These are phyloP conservation scores for Tapirus terrestris DNA, from an alignment of 2,113 vertebrate genomes.

Conservation along the genomic window DNA sequence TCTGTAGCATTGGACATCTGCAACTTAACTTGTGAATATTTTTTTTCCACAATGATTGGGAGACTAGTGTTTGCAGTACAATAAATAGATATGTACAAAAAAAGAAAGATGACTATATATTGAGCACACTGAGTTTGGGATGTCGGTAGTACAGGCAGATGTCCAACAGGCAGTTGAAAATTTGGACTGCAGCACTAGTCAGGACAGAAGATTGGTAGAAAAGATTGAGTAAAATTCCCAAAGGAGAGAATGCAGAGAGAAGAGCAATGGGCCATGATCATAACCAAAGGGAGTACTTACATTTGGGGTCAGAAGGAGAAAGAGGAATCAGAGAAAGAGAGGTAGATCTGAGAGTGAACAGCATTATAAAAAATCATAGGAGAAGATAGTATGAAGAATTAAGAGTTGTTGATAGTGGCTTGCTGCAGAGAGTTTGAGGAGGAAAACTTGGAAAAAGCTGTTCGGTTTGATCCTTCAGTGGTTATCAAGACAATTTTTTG, in stretches of 20 bases:
- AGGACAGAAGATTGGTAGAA: neutral
- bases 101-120: neutral
- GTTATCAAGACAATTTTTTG: neutral
- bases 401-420: neutral
- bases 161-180: neutral
- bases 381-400: neutral
- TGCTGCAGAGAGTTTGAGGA: neutral
- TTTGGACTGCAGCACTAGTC: neutral
- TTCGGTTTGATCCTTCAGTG: neutral
- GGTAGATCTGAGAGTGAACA: neutral
- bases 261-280: neutral
- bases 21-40: slow-evolving; percentile 11
- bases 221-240: neutral
- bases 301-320: neutral
- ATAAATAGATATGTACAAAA: neutral
- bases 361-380: neutral
- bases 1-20: neutral
- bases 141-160: neutral
- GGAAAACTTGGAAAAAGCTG: neutral
- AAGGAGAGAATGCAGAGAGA: neutral
- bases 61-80: neutral
- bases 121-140: neutral
- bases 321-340: neutral
- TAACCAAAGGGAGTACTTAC: neutral
- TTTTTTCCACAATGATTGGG: neutral